Evolutionary conservation across 2,888 invertebrate species (phyloP), one percentile per base, ranked within the genome.

Genomic region (Aphrophora alni): DNA sequence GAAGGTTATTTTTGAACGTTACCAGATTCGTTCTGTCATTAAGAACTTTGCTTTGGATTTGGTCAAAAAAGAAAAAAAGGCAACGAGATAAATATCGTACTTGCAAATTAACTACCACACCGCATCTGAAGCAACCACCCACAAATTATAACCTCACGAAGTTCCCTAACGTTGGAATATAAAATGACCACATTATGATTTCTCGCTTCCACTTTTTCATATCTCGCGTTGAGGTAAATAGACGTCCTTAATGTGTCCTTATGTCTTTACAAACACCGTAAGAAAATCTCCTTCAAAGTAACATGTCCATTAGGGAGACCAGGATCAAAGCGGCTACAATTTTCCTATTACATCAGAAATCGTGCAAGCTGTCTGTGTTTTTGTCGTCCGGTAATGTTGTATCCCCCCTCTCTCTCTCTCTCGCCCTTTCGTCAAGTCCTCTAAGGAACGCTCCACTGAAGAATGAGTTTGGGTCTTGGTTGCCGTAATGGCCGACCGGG

Each of bases 291-390:
- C 33, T 21, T 2, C 14, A 44, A 17, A 44, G 10, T 17, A 59
- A 59, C 59, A 14, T 21, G 59, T 59, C 59, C 59, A 59, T 59
- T 59, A 59, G 59, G 33, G 33, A 8, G n/a, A 3, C 21, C 21
- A 2, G 59, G 59, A 59, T 59, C 59, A 76, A 81, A 81, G 69
- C 81, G 68, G 59, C 69, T 77, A 78, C 78, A 69, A 75, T 81
- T 68, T 74, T 17, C 78, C 78, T 78, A 33, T 78, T 78, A 78
- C 72, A 78, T 78, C 78, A 74, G 73, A 72, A 79, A 79, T 79
- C 78, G 78, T 79, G 78, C 73, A 74, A 73, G 74, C 68, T 33
- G 59, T 26, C 70, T 68, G 51, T 25, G 78, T 79, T 79, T 79
- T 78, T 79, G 59, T 59, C 74, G 33, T 74, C 4, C 74, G 78